Base-by-base conservation (phyloP, 1,140 invertebrate genomes). In the Trichoplusia ni region DNA sequence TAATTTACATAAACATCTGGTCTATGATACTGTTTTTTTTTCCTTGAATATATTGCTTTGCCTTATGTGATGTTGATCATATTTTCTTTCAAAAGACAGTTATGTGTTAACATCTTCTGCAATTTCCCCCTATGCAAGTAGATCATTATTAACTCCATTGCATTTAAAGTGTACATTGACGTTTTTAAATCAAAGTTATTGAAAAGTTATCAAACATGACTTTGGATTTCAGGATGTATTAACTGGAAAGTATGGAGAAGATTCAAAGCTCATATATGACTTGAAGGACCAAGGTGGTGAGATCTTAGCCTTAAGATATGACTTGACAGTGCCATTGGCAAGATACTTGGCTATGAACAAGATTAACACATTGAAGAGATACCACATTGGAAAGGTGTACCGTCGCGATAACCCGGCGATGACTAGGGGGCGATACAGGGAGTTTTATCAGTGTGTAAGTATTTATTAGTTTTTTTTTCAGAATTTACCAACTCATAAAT, bases 371-470 rank as follows among this genome's bases (percentile, higher is more conserved):
- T 96, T 99, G 37, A 99, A 99, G 88, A 92, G 98, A 49, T 98
- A 98, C 84, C 97, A 98, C 75, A 97, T 98, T 67, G 97, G 95
- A 13, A 98, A 98, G 91, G 99, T 99, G 4, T 99, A 99, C 84
- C 93, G 99, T 58, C 92, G 99, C 77, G 99, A 99, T 89, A 99
- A 99, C 91, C 99, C 99, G 3, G 95, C 98, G 0, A 99, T 99
- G 93, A 97, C 97, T 0, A 95, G 95, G 91, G 99, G 99, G 21
- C 93, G 99, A 69, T 99, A 98, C 84, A 93, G 99, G 58, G 99
- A 99, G 86, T 99, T 99, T 92, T 99, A 98, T 91, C 99, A 99
- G 92, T 99, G 99, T 93, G 97, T 99, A 93, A 95, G 96, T 96
- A 67, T 64, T 67, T 4, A 11, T 40, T 11, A 5, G 8, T 16